phyloP scores from a whole-genome alignment of 1,140 invertebrate species.

The Ditylenchus dipsaci region DNA sequence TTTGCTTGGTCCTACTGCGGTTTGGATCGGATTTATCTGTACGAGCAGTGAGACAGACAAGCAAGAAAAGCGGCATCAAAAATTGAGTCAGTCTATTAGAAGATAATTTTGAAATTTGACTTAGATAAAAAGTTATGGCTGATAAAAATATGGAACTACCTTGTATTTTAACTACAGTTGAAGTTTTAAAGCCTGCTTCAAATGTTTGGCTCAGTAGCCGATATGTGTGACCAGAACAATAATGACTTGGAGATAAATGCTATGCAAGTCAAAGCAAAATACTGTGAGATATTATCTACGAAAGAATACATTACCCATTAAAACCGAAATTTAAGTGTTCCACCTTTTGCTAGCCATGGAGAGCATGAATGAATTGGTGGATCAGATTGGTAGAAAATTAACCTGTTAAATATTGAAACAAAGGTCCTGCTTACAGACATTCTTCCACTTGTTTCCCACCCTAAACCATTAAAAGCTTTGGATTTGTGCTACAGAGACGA shows the following conservation, averaged over 20 bases:
- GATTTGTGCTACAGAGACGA: constrained; percentile 96
- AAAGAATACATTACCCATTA: background rate
- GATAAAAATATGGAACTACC: no score
- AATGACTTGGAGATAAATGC: constrained; percentile 58
- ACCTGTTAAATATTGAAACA: background rate
- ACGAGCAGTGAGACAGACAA: no score
- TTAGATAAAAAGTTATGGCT: no score
- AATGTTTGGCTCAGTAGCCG: constrained; percentile 96
- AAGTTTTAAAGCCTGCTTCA: constrained; percentile 68
- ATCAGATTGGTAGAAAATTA: constrained; percentile 65
- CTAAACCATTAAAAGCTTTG: constrained; percentile 89
- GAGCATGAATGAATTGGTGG: constrained; percentile 60
- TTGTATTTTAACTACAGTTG: constrained; percentile 60
- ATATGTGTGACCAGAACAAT: constrained; percentile 73
- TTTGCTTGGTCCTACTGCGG: no score
- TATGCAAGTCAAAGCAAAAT: constrained; percentile 57
- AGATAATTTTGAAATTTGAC: constrained; percentile 4
- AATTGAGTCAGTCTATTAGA: no score
- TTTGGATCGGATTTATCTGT: no score
- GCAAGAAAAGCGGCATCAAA: no score
- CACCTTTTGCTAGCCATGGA: constrained; percentile 71
- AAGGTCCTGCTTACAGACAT: constrained; percentile 69
- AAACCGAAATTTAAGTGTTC: constrained; percentile 70
- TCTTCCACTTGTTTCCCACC: constrained; percentile 86
- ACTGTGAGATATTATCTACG: constrained; percentile 20